Evolutionary conservation across 64 coral and sea anemone species (phyloP), one percentile per base, ranked within the genome.

Genomic region (Astreopora myriophthalma): DNA sequence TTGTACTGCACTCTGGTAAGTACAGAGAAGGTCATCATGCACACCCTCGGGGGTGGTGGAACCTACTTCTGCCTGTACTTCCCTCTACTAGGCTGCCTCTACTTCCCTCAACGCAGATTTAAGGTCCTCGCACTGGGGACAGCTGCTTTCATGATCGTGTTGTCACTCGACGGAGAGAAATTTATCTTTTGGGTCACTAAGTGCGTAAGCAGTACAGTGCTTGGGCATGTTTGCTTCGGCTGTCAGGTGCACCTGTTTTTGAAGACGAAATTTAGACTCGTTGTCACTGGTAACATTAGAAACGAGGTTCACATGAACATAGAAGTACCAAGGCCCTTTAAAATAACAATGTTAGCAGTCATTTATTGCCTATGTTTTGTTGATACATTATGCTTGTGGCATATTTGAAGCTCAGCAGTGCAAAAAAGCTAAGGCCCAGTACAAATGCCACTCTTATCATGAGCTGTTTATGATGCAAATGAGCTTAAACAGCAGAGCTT

Each of bases 161-260:
- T 76, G 35, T 24, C 73, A 81, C 4, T 81, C 77, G 11, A 58
- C 14, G 57, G 42, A 35, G 28, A 81, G 35, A 81, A 25, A 34
- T 34, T 58, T 58, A 19, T 81, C 49, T 58, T 81, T 81, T 29
- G 77, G 37, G 63, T 84, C 79, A 84, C 58, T 61, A n/a, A 81
- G 79, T 62, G 79, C 79, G 51, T 84, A 84, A 37, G 55, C 37
- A 28, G 3, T 65, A 38, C 75, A 79, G 31, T 79, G 75, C n/a
- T 79, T 42, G 30, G 75, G 39, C 6, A 79, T 23, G n/a, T 79
- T 29, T 48, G 75, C 42, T 28, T 42, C 34, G 5, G 55, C 48
- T 29, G 52, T 64, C 55, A 64, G 42, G 51, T 81, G 77, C 51
- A 81, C 77, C 77, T 81, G 58, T 33, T 0, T 34, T 81, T 17